Percentiles rank a stretch among this genome's conserved stretches.
Evolutionary conservation across 2,113 vertebrate species (phyloP).

Genomic region (Propithecus coquereli): DNA sequence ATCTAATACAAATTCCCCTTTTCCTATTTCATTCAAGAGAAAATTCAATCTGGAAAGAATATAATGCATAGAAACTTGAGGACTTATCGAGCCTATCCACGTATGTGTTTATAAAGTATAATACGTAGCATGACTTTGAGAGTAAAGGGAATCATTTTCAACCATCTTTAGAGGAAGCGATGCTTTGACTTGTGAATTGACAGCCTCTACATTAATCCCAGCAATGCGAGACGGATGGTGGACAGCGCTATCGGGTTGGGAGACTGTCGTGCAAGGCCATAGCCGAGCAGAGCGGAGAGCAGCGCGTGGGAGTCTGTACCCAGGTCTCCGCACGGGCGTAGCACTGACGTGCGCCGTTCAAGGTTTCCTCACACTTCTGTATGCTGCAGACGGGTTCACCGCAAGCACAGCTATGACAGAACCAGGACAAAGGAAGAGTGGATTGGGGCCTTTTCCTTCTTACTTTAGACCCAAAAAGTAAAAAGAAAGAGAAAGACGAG

Average conservation of each 20-base stretch:
- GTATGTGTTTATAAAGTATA: neutral
- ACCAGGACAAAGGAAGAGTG: neutral
- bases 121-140: neutral
- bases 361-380: neutral
- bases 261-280: neutral
- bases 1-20: neutral
- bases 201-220: neutral
- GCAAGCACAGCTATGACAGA: neutral
- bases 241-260: neutral
- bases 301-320: neutral
- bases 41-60: neutral
- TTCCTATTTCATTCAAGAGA: neutral
- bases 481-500: neutral
- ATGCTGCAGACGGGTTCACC: neutral
- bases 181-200: neutral
- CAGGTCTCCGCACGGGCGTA: neutral
- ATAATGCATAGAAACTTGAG: neutral
- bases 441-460: neutral
- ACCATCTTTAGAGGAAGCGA: neutral
- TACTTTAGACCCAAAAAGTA: neutral
- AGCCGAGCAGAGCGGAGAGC: neutral
- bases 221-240: neutral
- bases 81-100: neutral
- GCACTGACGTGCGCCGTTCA: neutral
- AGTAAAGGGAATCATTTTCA: neutral